phyloP scores from a whole-genome alignment of 2,113 vertebrate species.

The Capreolus pygargus region DNA sequence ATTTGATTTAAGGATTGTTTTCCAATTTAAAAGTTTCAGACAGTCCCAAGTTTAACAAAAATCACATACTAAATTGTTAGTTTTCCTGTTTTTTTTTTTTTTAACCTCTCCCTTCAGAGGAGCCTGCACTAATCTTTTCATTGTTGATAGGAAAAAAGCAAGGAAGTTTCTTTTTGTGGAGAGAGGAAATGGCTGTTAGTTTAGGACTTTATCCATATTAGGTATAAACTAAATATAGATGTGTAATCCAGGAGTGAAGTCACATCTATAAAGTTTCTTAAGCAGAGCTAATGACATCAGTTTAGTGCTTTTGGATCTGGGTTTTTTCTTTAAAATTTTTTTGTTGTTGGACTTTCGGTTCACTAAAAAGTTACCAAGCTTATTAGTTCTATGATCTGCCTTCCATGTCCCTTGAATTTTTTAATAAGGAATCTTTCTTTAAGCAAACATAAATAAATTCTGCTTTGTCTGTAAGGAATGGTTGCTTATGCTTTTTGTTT shows the following conservation, averaged over 20 bases:
- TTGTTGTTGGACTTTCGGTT: slow-evolving; percentile 50
- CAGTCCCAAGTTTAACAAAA: slow-evolving; percentile 32
- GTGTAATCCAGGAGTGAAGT: slow-evolving; percentile 82
- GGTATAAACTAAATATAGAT: slow-evolving; percentile 86
- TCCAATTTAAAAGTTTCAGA: slow-evolving; percentile 19
- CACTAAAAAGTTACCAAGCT: slow-evolving; percentile 35
- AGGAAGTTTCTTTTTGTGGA: slow-evolving; percentile 75
- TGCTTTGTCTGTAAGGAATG: background rate
- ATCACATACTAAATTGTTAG: slow-evolving; percentile 46
- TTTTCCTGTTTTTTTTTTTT: slow-evolving; percentile 28
- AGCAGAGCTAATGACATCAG: slow-evolving; percentile 75
- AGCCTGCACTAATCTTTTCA: slow-evolving; percentile 76
- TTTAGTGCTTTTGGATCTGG: slow-evolving; percentile 65
- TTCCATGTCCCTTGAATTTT: slow-evolving; percentile 27
- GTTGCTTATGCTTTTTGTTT: background rate
- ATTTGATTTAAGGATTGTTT: slow-evolving; percentile 59
- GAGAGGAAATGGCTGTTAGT: slow-evolving; percentile 80
- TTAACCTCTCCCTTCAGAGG: slow-evolving; percentile 6
- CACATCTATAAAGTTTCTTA: slow-evolving; percentile 79
- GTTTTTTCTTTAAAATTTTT: background rate
- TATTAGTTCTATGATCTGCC: background rate
- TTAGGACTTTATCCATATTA: slow-evolving; percentile 81
- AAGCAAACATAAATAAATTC: background rate
- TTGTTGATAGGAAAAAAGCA: slow-evolving; percentile 84
- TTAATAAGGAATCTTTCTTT: background rate